Base-by-base conservation (phyloP, 37 sponge, comb jelly and placozoan species). In the Ianthella basta region DNA sequence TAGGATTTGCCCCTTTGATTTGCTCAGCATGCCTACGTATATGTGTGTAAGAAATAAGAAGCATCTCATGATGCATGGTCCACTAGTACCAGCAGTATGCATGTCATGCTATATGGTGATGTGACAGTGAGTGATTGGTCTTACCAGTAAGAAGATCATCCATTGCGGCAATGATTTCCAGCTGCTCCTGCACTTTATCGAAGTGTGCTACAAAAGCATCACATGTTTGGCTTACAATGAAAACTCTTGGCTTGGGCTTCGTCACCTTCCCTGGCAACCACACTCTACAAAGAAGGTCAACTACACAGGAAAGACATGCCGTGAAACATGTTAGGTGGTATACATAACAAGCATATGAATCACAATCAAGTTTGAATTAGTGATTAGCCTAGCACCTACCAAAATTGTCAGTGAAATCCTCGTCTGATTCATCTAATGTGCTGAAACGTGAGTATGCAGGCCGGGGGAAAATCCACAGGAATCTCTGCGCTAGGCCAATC, bases 401-500 rank as follows among this genome's bases (percentile, higher is more conserved):
- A 34, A 70, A 2, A 35, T 25, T 5, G 3, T 32, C 24, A n/a
- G 25, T 30, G 40, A 88, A 88, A 20, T 59, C 70, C 24, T 37
- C 44, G 40, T 83, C 80, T 21, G 74, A 41, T 56, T 56, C 40
- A 38, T 88, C 41, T 27, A 88, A 37, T 23, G 59, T 15, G 33
- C 74, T 68, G 44, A 83, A 88, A 0, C 2, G 0, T 2, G 56
- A 57, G 35, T 24, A 55, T 0, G 20, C 38, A 27, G 88, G 88
- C 77, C 83, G 74, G 25, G 88, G 88, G 12, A 75, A 50, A 25
- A 88, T 6, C 88, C 88, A 88, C 0, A 88, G 80, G 37, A 83
- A 83, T 37, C 88, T 20, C 59, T 88, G 88, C 24, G 44, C 32
- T 15, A 88, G 41, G 0, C 88, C 88, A 18, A 83, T 83, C 69